phyloP scores from a whole-genome alignment of 1,140 invertebrate species.

The Hylaeus anthracinus region DNA sequence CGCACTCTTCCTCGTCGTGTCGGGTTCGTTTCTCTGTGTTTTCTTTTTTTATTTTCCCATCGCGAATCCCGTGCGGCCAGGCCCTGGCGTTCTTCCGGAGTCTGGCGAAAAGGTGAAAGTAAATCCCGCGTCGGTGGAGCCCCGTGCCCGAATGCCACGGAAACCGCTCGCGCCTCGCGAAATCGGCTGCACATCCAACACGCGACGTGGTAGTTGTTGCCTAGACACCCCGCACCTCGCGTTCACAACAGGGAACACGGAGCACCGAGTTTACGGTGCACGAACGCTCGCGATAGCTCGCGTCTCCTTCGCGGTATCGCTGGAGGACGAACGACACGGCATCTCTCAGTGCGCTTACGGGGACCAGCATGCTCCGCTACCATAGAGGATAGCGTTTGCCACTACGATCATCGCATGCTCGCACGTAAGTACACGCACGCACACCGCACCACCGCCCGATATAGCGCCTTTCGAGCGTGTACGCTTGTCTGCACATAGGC shows the following conservation, averaged over 20 bases:
- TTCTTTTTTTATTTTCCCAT: not conserved
- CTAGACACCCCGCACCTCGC: slow-evolving; percentile 36
- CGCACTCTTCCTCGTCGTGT: slow-evolving; percentile 22
- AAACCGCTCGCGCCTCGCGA: slow-evolving; percentile 22
- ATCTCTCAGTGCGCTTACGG: slow-evolving; percentile 15
- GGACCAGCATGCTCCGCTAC: slow-evolving; percentile 39
- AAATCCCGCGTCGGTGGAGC: slow-evolving; percentile 29
- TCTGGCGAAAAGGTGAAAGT: slow-evolving; percentile 30
- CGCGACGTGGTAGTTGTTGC: slow-evolving; percentile 37
- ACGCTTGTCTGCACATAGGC: slow-evolving; percentile 16
- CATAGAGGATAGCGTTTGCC: slow-evolving; percentile 57
- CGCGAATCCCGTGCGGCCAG: not conserved
- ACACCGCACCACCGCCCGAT: not conserved
- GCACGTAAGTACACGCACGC: slow-evolving; percentile 57
- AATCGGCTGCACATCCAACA: slow-evolving; percentile 35
- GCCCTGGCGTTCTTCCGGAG: slow-evolving; percentile 11
- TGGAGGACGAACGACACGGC: not conserved
- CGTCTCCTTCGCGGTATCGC: slow-evolving; percentile 24
- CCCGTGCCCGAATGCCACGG: slow-evolving; percentile 32
- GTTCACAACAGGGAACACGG: not conserved
- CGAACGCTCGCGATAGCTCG: slow-evolving; percentile 5
- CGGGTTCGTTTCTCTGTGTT: not conserved
- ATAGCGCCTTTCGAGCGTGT: slow-evolving; percentile 7
- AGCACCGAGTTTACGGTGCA: not conserved
- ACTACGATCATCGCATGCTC: slow-evolving; percentile 48